These are phyloP conservation scores for Lomographa bimaculata DNA, from an alignment of 2,888 invertebrate species.

Conservation along the genomic window DNA sequence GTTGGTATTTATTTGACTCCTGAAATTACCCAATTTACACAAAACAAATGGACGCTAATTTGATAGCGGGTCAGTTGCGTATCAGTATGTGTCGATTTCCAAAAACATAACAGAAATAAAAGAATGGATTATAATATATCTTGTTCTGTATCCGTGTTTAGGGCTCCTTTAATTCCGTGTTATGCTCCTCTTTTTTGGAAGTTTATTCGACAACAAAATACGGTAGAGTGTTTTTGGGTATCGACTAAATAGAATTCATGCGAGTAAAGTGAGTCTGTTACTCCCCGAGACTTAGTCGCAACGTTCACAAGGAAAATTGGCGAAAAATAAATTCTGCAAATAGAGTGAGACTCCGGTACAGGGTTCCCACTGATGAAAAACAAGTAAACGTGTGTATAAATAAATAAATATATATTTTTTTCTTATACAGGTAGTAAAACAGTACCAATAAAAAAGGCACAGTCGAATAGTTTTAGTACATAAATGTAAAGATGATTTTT, in stretches of 20 bases:
- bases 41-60: slow-evolving; percentile 17
- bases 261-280: slow-evolving; percentile 45
- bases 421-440: no score
- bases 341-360: slow-evolving; percentile 49
- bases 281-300: slow-evolving; percentile 45
- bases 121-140: no score
- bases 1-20: slow-evolving; percentile 21
- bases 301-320: slow-evolving; percentile 53
- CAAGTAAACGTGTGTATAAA: no score
- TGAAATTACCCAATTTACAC: slow-evolving; percentile 14
- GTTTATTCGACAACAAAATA: slow-evolving; percentile 14
- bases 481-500: no score
- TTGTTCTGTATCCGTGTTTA: no score
- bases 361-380: slow-evolving; percentile 28
- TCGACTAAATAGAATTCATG: slow-evolving; percentile 37
- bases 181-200: slow-evolving; percentile 6
- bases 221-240: slow-evolving; percentile 18
- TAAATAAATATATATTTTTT: no score
- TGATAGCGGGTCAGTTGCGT: slow-evolving; percentile 17
- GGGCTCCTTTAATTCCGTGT: background rate
- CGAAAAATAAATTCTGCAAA: slow-evolving; percentile 59
- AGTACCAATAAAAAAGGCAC: no score
- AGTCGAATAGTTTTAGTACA: no score
- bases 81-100: no score
- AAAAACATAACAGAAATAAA: no score